Evolutionary conservation across 2,113 vertebrate species (phyloP).

Genomic region (Phoenicopterus ruber): DNA sequence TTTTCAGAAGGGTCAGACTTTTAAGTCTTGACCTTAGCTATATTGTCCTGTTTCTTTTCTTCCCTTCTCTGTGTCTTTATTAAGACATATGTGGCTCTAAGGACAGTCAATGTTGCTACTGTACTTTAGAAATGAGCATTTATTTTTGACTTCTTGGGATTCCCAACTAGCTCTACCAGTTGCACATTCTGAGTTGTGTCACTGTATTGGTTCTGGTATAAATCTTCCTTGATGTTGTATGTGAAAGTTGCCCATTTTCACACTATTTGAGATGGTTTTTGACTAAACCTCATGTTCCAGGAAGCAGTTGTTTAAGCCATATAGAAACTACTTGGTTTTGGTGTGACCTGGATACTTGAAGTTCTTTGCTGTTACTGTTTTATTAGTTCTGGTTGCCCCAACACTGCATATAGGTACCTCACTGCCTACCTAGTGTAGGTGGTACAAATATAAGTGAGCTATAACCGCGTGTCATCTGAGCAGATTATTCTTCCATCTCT

Average conservation of each 20-base stretch:
- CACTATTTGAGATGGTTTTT: not conserved
- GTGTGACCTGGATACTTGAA: not conserved
- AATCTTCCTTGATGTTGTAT: not conserved
- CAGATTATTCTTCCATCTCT: not conserved
- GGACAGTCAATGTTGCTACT: not conserved
- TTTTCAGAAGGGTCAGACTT: not conserved
- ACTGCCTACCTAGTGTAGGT: not conserved
- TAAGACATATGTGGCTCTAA: not conserved
- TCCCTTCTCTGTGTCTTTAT: not conserved
- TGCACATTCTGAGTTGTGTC: not conserved
- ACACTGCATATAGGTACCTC: not conserved
- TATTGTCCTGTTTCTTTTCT: not conserved
- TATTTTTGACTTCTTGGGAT: not conserved
- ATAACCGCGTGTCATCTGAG: not conserved
- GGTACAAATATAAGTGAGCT: not conserved
- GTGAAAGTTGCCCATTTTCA: not conserved
- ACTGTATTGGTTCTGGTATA: not conserved
- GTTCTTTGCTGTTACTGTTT: not conserved
- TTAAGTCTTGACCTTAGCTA: not conserved
- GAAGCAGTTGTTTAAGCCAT: not conserved
- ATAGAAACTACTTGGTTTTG: not conserved
- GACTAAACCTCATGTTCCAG: not conserved
- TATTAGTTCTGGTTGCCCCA: not conserved
- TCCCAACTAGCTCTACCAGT: not conserved
- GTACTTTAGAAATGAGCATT: not conserved